Percentiles rank a stretch among this genome's conserved stretches.
Evolutionary conservation across 1,140 invertebrate genomes (phyloP).

Genomic region (Drosophila busckii): DNA sequence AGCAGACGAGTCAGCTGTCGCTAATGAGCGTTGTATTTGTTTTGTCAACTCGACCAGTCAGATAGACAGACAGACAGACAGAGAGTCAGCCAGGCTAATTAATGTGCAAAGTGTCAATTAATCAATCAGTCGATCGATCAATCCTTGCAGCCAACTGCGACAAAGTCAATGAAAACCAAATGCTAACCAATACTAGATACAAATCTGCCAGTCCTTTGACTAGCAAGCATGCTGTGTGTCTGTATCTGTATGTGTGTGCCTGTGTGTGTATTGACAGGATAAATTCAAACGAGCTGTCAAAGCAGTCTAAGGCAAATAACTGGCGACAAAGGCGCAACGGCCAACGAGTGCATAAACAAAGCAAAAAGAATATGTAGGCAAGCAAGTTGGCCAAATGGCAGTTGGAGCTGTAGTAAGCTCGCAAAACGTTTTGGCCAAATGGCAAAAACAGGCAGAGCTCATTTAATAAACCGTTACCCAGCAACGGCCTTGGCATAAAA

Average conservation of each 20-base stretch:
- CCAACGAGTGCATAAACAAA: constrained; percentile 41
- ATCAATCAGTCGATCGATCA: constrained; percentile 69
- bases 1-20: constrained; percentile 5
- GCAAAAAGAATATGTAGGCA: constrained; percentile 1
- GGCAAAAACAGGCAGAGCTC: constrained; percentile 24
- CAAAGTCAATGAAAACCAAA: constrained; percentile 35
- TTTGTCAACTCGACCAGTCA: constrained; percentile 7
- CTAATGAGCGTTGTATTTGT: not conserved
- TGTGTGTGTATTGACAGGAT: constrained; percentile 60
- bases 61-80: not conserved
- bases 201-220: constrained; percentile 26
- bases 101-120: constrained; percentile 76
- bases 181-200: constrained; percentile 28
- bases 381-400: constrained; percentile 1
- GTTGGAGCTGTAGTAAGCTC: not conserved
- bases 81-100: constrained; percentile 41
- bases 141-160: constrained; percentile 36
- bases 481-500: constrained; percentile 36
- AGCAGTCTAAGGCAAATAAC: constrained; percentile 55
- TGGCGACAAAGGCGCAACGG: constrained; percentile 50
- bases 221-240: constrained; percentile 12
- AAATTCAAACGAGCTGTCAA: constrained; percentile 68
- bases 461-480: constrained; percentile 58
- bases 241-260: constrained; percentile 3
- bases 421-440: constrained; percentile 36